Conservation (phyloP, 2,797 vertebrate genomes). For the Poliocrania exsul region DNA sequence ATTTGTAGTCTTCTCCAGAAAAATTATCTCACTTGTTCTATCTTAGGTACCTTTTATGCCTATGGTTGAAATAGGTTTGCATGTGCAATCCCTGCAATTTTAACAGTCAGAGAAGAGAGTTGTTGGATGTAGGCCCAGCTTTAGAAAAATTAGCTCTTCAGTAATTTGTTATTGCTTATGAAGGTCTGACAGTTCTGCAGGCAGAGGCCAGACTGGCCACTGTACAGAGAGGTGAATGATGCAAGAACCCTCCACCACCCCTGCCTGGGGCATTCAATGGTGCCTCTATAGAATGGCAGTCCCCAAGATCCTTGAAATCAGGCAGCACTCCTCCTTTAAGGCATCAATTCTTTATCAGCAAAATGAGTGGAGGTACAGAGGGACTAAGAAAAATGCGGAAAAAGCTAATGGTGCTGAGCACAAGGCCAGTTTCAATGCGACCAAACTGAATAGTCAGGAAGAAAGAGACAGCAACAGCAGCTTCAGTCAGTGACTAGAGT, state of each 20-base stretch:
- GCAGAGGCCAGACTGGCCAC: not conserved
- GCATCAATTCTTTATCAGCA: not conserved
- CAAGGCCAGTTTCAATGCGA: not conserved
- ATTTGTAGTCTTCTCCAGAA: not conserved
- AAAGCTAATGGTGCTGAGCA: not conserved
- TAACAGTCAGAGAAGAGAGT: not conserved
- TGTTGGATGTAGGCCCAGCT: not conserved
- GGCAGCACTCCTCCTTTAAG: not conserved
- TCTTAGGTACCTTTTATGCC: not conserved
- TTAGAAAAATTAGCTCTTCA: not conserved
- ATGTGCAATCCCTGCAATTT: not conserved
- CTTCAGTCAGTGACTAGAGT: not conserved
- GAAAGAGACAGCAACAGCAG: not conserved
- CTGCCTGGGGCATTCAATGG: not conserved
- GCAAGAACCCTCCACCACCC: not conserved
- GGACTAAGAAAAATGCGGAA: not conserved
- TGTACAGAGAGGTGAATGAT: not conserved
- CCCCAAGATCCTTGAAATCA: not conserved
- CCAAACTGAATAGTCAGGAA: not conserved
- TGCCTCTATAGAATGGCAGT: not conserved
- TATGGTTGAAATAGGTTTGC: accelerated
- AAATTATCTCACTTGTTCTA: not conserved
- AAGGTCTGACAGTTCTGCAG: not conserved
- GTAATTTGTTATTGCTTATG: not conserved
- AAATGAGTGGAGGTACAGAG: not conserved